A percentile compares a stretch with the other conserved stretches of the same genome.
These are phyloP conservation scores for Drosophila mulleri DNA, from an alignment of 2,888 invertebrate species.

Conservation along the genomic window DNA sequence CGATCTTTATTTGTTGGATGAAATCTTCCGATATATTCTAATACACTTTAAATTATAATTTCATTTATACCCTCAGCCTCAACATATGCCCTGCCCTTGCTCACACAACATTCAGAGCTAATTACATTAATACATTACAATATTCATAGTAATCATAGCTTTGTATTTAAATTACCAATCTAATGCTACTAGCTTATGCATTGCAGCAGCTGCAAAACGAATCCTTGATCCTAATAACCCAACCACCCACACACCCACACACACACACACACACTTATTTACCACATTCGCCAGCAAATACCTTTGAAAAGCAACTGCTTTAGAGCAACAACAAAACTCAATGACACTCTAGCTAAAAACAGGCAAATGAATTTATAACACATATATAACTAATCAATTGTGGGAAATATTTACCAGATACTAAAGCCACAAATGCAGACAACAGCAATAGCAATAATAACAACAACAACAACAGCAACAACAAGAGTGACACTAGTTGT, in stretches of 20 bases:
- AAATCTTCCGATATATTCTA: no score
- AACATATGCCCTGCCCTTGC: no score
- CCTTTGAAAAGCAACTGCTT: not conserved
- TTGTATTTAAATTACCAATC: not conserved
- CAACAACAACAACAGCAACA: slow-evolving; percentile 1
- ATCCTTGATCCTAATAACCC: not conserved
- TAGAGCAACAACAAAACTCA: not conserved
- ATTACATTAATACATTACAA: not conserved
- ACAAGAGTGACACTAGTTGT: slow-evolving; percentile 26
- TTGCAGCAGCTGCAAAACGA: not conserved
- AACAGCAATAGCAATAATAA: not conserved
- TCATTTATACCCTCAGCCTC: no score
- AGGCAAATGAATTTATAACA: slow-evolving; percentile 13
- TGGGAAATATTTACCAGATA: slow-evolving; percentile 23
- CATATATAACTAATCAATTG: slow-evolving; percentile 43
- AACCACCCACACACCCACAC: not conserved
- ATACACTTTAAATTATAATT: no score
- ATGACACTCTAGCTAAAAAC: slow-evolving; percentile 11
- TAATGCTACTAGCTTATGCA: slow-evolving; percentile 4
- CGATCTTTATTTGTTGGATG: no score
- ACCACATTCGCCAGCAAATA: not conserved
- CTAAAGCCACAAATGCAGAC: slow-evolving; percentile 34
- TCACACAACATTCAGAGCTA: no score
- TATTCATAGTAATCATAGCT: not conserved
- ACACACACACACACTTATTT: not conserved